A percentile compares a stretch with the other conserved stretches of the same genome.
Evolutionary conservation across 2,113 vertebrate genomes (phyloP).

Genomic region (Larimichthys polyactis): DNA sequence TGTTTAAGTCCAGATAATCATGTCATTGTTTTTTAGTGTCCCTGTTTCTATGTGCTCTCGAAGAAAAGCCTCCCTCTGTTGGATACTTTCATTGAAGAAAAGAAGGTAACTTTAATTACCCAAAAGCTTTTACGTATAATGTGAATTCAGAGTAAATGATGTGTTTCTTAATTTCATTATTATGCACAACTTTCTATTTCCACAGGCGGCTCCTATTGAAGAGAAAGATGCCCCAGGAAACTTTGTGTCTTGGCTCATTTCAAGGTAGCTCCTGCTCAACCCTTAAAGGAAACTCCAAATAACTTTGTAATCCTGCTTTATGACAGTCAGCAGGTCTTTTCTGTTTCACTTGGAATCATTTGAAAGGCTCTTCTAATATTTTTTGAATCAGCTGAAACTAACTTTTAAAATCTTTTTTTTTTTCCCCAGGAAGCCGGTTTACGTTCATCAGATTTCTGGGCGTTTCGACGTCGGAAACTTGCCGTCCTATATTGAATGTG

Average conservation of each 20-base stretch:
- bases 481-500: conserved; percentile 82
- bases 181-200: not conserved
- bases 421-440: conserved; percentile 81
- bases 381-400: not conserved
- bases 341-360: not conserved
- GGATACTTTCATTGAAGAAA: conserved; percentile 84
- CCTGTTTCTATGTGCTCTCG: conserved; percentile 86
- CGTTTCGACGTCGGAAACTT: conserved; percentile 88
- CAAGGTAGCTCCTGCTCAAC: conserved; percentile 67
- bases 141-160: not conserved
- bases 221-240: conserved; percentile 86
- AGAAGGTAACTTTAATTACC: conserved; percentile 74
- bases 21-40: conserved; percentile 78
- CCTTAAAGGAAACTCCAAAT: not conserved
- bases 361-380: not conserved
- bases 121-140: not conserved
- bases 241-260: conserved; percentile 86
- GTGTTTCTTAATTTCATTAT: not conserved
- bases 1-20: not conserved
- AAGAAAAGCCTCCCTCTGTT: conserved; percentile 80
- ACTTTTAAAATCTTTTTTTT: not conserved
- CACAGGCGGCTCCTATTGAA: conserved; percentile 77
- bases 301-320: not conserved
- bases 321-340: not conserved
- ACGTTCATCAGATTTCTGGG: conserved; percentile 80